phyloP scores from a whole-genome alignment of 2,888 invertebrate species.

The Leptinotarsa juncta region DNA sequence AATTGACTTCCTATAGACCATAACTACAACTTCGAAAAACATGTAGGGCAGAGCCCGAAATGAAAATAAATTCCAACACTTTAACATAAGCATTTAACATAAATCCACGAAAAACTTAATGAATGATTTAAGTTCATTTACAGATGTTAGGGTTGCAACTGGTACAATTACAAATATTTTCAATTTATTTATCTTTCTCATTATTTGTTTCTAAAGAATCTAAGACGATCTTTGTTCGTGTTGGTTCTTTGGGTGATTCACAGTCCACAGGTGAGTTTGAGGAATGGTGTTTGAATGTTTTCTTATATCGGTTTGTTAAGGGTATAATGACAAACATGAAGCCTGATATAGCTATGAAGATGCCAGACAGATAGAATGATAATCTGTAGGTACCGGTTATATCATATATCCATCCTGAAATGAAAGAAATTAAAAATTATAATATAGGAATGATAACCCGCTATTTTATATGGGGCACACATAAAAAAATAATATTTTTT shows the following conservation, averaged over 20 bases:
- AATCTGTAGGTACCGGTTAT: slow-evolving; percentile 81
- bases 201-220: slow-evolving; percentile 6
- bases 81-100: background rate
- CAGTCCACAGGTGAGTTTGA: slow-evolving; percentile 12
- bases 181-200: background rate
- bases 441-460: background rate
- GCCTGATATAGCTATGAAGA: slow-evolving; percentile 83
- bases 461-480: no score
- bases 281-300: slow-evolving; percentile 7
- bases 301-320: slow-evolving; percentile 57
- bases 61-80: background rate
- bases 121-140: slow-evolving; percentile 13
- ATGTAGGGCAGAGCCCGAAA: background rate
- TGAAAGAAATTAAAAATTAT: slow-evolving; percentile 1
- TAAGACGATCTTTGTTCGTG: slow-evolving; percentile 21
- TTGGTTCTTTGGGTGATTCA: slow-evolving; percentile 49
- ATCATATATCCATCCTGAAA: slow-evolving; percentile 84
- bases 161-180: background rate
- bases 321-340: slow-evolving; percentile 69
- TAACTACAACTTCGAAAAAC: no score
- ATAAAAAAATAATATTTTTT: no score
- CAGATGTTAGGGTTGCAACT: background rate
- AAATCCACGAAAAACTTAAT: background rate
- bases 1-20: no score
- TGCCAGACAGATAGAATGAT: slow-evolving; percentile 84